Evolutionary conservation across 1,140 invertebrate genomes (phyloP).

Genomic region (Teleogryllus occipitalis): DNA sequence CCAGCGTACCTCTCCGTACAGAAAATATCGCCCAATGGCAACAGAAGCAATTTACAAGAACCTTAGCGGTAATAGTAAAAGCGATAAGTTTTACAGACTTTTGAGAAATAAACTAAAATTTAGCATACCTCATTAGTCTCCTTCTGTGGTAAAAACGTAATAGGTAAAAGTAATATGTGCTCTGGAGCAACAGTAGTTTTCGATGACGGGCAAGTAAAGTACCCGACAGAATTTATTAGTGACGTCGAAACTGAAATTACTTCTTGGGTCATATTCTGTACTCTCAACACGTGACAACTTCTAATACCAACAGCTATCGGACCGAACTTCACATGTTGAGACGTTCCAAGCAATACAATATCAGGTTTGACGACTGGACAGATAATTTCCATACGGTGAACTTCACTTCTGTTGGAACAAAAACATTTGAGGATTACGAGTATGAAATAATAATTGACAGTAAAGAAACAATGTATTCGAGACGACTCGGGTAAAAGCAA

Average conservation of each 20-base stretch:
- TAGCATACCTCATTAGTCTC: neutral
- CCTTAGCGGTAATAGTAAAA: too few species aligned
- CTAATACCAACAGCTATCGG: neutral
- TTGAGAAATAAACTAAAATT: too few species aligned
- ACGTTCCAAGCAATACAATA: neutral
- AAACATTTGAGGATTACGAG: neutral
- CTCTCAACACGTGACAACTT: neutral
- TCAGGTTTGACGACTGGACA: neutral
- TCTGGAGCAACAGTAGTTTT: neutral
- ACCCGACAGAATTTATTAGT: neutral
- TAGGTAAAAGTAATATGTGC: neutral
- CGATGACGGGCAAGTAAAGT: neutral
- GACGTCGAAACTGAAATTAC: neutral
- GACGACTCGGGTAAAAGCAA: too few species aligned
- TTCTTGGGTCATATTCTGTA: neutral
- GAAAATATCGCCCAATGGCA: too few species aligned
- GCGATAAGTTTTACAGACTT: too few species aligned
- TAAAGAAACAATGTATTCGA: too few species aligned
- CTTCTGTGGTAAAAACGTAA: neutral
- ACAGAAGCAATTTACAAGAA: too few species aligned
- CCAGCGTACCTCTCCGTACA: too few species aligned
- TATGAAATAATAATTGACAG: too few species aligned
- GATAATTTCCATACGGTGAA: neutral
- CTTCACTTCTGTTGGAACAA: neutral
- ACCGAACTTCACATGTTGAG: neutral